Percentiles rank a stretch among this genome's conserved stretches.
Conservation (phyloP, 2,888 invertebrate genomes). For the Sthenelais limicola region DNA sequence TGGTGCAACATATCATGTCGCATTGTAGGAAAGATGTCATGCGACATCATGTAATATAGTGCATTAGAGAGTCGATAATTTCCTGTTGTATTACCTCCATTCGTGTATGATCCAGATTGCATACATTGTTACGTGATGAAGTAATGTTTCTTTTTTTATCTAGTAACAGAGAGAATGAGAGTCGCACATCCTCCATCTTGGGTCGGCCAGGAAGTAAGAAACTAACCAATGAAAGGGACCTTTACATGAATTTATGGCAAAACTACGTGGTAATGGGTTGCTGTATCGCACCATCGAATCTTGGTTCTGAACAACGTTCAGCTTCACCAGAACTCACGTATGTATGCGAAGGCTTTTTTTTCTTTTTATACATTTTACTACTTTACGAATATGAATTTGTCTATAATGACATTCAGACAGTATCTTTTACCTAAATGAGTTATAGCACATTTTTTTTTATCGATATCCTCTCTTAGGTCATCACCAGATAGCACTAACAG, state of each 20-base stretch:
- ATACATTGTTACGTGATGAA: neutral
- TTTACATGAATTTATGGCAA: slow-evolving; percentile 97
- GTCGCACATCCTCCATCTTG: slow-evolving; percentile 85
- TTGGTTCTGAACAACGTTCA: slow-evolving; percentile 43
- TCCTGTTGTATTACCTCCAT: neutral
- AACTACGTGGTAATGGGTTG: slow-evolving; percentile 98
- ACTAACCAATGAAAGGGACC: slow-evolving; percentile 89
- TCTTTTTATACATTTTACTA: neutral
- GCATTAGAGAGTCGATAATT: neutral
- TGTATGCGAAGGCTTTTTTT: neutral
- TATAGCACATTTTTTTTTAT: neutral
- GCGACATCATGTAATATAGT: neutral
- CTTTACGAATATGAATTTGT: no score
- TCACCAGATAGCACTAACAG: slow-evolving; percentile 91
- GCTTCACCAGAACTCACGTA: slow-evolving; percentile 49
- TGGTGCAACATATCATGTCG: neutral
- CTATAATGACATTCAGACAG: neutral
- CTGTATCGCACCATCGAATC: slow-evolving; percentile 92
- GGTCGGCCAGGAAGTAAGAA: slow-evolving; percentile 82
- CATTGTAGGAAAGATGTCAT: neutral
- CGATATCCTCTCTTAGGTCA: slow-evolving; percentile 77
- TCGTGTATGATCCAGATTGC: neutral
- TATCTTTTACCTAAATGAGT: neutral
- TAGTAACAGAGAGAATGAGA: slow-evolving; percentile 92
- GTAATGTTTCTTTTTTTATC: no score